phyloP scores from a whole-genome alignment of 1,140 invertebrate genomes.

The Grapholita molesta region DNA sequence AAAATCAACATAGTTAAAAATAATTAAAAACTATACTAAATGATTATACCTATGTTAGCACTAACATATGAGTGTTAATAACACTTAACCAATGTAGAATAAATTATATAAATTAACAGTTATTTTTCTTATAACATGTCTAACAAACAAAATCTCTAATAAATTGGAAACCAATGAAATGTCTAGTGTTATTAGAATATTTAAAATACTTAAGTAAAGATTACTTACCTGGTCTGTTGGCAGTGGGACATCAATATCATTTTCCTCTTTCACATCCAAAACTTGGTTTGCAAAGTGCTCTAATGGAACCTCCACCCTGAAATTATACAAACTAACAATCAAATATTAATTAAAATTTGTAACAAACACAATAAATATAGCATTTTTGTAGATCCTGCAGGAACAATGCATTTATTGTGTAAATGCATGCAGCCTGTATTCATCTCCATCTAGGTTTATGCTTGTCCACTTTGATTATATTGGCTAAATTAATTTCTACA shows the following conservation, averaged over 20 bases:
- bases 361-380: background rate
- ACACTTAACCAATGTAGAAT: no score
- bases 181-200: background rate
- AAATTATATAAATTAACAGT: no score
- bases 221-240: slow-evolving; percentile 85
- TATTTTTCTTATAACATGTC: no score
- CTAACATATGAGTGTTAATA: no score
- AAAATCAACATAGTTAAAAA: no score
- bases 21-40: no score
- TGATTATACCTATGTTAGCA: no score
- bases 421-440: background rate
- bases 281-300: slow-evolving; percentile 79
- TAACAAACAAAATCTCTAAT: background rate
- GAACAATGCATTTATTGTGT: slow-evolving; percentile 1
- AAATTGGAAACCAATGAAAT: background rate
- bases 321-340: slow-evolving; percentile 30
- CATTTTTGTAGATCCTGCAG: background rate
- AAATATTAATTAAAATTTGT: slow-evolving; percentile 12
- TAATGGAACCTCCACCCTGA: slow-evolving; percentile 82
- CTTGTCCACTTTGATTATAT: background rate
- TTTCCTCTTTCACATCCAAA: slow-evolving; percentile 80
- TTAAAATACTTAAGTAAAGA: background rate
- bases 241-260: slow-evolving; percentile 86
- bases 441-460: background rate
- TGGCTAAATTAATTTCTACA: no score